Evolutionary conservation across 2,888 invertebrate genomes (phyloP).

Genomic region (Oxystoma pomonae): DNA sequence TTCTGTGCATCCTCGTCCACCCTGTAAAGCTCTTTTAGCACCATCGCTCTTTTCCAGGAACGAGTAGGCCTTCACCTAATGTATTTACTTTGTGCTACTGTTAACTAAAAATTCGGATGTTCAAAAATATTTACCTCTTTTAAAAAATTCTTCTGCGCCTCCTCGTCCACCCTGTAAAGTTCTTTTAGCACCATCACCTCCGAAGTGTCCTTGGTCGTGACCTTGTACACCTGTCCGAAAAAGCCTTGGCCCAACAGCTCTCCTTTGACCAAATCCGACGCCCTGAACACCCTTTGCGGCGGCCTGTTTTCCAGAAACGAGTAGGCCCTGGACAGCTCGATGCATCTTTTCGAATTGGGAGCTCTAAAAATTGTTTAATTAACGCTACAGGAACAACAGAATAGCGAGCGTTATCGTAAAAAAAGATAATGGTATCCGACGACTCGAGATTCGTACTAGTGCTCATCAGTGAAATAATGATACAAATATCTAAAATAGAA

Average conservation of each 20-base stretch:
- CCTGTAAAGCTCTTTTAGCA: conserved; percentile 84
- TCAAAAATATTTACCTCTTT: conserved; percentile 83
- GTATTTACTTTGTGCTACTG: too few species aligned
- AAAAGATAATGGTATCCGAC: too few species aligned
- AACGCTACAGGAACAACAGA: too few species aligned
- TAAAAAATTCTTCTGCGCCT: conserved; percentile 89
- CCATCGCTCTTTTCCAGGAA: too few species aligned
- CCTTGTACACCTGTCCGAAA: conserved; percentile 90
- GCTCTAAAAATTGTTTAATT: conserved; percentile 43
- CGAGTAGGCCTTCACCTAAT: too few species aligned
- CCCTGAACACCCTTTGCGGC: conserved; percentile 78
- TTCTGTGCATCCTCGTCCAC: conserved; percentile 93
- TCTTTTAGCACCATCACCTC: conserved; percentile 97
- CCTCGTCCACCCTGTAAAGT: conserved; percentile 85
- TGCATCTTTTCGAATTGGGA: conserved; percentile 43
- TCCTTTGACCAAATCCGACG: conserved; percentile 84
- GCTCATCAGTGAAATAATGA: too few species aligned
- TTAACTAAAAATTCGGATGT: too few species aligned
- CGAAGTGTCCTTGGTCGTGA: conserved; percentile 83
- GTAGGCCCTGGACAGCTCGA: conserved; percentile 77
- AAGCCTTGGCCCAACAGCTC: conserved; percentile 90
- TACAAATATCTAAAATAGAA: too few species aligned
- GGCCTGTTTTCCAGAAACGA: conserved; percentile 72
- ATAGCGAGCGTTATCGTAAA: too few species aligned
- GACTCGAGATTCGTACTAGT: too few species aligned